Base-by-base conservation (phyloP, 2,797 vertebrate genomes). In the Vultur gryphus region DNA sequence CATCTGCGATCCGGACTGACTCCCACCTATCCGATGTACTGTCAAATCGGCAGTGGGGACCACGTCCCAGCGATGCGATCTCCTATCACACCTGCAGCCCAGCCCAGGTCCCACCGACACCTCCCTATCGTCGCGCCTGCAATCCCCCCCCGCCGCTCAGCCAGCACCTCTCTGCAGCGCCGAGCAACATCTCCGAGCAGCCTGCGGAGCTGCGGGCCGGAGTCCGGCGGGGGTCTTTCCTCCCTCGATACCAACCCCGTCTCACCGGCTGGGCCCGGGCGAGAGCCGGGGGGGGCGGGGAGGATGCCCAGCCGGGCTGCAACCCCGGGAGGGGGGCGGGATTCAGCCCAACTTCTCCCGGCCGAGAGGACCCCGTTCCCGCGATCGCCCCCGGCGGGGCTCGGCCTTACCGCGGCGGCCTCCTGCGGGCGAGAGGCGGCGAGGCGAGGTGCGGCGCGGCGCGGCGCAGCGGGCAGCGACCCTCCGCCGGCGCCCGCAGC, bases 361-460 rank as follows among this genome's bases (percentile, higher is more conserved):
- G 11, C 33, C 31, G 11, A 55, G 5, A 51, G 35, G 9, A 49
- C 26, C 54, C 72, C 16, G 25, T 8, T 64, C 55, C 73, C 86
- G 16, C 51, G 10, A 58, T 13, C 37, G 29, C 52, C 59, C 55
- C 67, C 66, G 51, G 46, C 54, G 72, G 84, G 51, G 84, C 59
- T 51, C 48, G 20, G 52, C 41, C 95, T 96, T 94, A 95, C 95
- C 95, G 54, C 49, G 59, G 80, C 64, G 41, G n/a, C n/a, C 57
- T 67, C 65, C 75, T 31, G 64, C 76, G 31, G 59, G 37, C 43
- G 31, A 28, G 29, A 26, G n/a, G 12, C 16, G 43, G 43, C 24
- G 21, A 19, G 57, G 23, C 18, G 25, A 5, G 21, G 39, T 13
- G 6, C 21, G 25, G 46, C 13, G 7, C 6, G 13, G n/a, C 17